These are phyloP conservation scores for Ophraella communa DNA, from an alignment of 2,888 invertebrate species.

Conservation along the genomic window DNA sequence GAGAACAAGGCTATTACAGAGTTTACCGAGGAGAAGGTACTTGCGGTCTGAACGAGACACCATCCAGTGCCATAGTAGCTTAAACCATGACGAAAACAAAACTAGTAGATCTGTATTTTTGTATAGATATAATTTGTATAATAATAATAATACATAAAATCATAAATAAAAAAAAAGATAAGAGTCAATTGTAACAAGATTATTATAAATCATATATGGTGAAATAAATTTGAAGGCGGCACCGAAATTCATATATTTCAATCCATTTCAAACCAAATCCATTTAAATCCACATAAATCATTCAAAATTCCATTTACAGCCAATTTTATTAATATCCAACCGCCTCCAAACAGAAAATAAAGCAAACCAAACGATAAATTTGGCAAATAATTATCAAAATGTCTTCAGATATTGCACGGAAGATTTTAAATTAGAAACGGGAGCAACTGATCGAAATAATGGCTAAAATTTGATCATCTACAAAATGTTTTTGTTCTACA, in stretches of 20 bases:
- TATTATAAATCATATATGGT: not conserved
- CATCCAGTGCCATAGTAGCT: slow-evolving; percentile 78
- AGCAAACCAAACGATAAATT: too few species aligned
- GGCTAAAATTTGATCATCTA: too few species aligned
- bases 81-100: slow-evolving; percentile 34
- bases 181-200: not conserved
- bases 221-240: not conserved
- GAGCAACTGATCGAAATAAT: too few species aligned
- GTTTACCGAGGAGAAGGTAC: slow-evolving; percentile 94
- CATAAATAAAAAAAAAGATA: slow-evolving; percentile 2
- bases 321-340: too few species aligned
- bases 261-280: too few species aligned
- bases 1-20: slow-evolving; percentile 93
- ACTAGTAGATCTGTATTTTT: not conserved
- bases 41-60: slow-evolving; percentile 92
- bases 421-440: too few species aligned
- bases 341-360: too few species aligned
- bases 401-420: too few species aligned
- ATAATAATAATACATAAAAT: slow-evolving; percentile 5
- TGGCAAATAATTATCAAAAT: too few species aligned
- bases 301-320: too few species aligned
- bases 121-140: not conserved
- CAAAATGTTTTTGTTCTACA: too few species aligned
- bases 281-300: too few species aligned
- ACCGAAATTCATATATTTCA: not conserved